Conservation (phyloP, 2,888 invertebrate species). For the Plagodis pulveraria region DNA sequence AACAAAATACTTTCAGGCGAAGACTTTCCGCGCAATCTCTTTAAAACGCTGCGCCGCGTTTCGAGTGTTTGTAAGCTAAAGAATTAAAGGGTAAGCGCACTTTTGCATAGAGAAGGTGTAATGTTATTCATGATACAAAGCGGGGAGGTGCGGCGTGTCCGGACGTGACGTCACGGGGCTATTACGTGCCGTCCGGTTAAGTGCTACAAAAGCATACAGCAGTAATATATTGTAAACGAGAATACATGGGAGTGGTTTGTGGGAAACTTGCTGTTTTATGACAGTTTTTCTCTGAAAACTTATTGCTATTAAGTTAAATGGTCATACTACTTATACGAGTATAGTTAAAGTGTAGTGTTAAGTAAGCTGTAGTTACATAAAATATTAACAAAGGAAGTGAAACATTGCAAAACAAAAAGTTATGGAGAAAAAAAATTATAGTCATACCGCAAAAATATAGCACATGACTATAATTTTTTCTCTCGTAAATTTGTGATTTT, state of each 20-base stretch:
- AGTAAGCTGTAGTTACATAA: too few relatives aligned
- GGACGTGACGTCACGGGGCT: conserved; percentile 70
- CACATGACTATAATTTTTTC: too few relatives aligned
- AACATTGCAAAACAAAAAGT: too few relatives aligned
- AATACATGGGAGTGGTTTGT: conserved; percentile 1
- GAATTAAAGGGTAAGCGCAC: conserved; percentile 36
- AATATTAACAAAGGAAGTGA: too few relatives aligned
- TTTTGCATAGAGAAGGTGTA: conserved; percentile 49
- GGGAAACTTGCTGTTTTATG: neutral
- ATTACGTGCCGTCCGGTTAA: conserved; percentile 52
- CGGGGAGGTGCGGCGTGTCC: conserved; percentile 49
- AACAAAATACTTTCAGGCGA: conserved; percentile 16
- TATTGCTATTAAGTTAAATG: too few relatives aligned
- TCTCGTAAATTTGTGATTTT: too few relatives aligned
- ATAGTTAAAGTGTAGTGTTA: too few relatives aligned
- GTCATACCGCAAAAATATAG: too few relatives aligned
- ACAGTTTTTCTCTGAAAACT: too few relatives aligned
- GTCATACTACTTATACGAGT: too few relatives aligned
- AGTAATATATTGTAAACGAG: neutral
- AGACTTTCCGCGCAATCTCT: conserved; percentile 18
- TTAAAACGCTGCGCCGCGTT: conserved; percentile 12
- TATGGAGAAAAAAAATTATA: too few relatives aligned
- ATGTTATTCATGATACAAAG: conserved; percentile 60
- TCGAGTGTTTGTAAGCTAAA: conserved; percentile 29
- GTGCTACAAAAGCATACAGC: conserved; percentile 3